These are phyloP conservation scores for Drosophila repleta DNA, from an alignment of 1,140 invertebrate genomes.

Conservation along the genomic window DNA sequence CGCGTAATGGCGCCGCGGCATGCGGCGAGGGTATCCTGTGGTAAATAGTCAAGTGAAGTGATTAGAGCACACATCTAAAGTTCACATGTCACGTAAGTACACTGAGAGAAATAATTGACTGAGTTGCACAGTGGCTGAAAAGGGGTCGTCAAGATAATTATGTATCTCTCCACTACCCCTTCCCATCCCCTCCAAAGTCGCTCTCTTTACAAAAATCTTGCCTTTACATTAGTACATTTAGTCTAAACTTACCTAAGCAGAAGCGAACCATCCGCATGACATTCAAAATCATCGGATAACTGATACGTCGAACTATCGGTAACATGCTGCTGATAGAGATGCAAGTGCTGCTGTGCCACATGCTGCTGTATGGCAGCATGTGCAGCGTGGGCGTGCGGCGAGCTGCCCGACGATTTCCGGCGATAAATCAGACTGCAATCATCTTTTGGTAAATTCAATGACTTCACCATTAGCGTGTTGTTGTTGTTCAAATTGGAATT, in stretches of 20 bases:
- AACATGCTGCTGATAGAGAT: conserved; percentile 49
- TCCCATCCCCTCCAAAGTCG: background rate
- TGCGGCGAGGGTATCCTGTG: conserved; percentile 87
- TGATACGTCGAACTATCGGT: conserved; percentile 66
- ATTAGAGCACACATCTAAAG: conserved; percentile 27
- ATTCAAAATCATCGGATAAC: conserved; percentile 77
- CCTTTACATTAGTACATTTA: background rate
- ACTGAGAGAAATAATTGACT: background rate
- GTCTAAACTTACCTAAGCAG: conserved; percentile 66
- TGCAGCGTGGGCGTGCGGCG: conserved; percentile 73
- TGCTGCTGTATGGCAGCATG: conserved; percentile 51
- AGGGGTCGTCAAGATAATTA: background rate
- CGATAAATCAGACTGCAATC: conserved; percentile 85
- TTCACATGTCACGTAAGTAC: conserved; percentile 40
- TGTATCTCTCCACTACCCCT: background rate
- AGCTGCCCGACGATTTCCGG: conserved; percentile 86
- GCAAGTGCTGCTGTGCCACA: conserved; percentile 53
- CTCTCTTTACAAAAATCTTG: background rate
- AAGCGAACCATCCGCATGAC: conserved; percentile 77
- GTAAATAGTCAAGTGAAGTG: conserved; percentile 46
- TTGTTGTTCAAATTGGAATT: conserved; percentile 65
- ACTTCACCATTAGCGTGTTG: conserved; percentile 78
- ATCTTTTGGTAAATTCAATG: conserved; percentile 84
- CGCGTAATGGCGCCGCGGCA: conserved; percentile 84
- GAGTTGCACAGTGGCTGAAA: background rate